Percentiles rank a stretch among this genome's conserved stretches.
Evolutionary conservation across 2,113 vertebrate species (phyloP).

Genomic region (Muntiacus muntjak): DNA sequence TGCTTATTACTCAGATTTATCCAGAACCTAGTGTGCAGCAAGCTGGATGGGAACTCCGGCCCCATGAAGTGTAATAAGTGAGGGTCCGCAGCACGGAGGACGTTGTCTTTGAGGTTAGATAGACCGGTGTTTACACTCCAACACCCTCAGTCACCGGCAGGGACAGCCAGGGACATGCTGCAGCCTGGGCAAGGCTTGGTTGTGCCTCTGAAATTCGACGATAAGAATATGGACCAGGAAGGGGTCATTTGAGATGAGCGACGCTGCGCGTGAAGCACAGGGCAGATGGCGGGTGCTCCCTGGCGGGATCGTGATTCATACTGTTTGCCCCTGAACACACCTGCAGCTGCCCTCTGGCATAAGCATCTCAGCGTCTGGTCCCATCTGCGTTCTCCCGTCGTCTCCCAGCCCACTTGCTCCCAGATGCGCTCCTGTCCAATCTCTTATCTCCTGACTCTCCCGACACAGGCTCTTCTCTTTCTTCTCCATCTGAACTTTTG

Average conservation of each 20-base stretch:
- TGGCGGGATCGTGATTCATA: rapidly evolving
- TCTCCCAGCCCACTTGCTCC: background rate
- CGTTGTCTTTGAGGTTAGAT: background rate
- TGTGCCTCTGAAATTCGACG: background rate
- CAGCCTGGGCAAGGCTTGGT: background rate
- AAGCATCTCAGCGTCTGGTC: background rate
- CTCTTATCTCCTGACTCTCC: background rate
- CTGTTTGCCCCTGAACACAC: background rate
- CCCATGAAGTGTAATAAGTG: background rate
- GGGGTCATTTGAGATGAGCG: background rate
- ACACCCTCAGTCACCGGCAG: background rate
- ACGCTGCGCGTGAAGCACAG: rapidly evolving
- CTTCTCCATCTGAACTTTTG: background rate
- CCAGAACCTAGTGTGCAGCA: background rate
- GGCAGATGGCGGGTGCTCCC: background rate
- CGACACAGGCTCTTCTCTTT: background rate
- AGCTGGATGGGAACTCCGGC: background rate
- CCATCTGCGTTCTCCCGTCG: background rate
- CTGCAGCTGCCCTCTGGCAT: background rate
- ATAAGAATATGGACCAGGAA: background rate
- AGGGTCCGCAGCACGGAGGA: background rate
- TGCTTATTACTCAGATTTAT: constrained; percentile 6
- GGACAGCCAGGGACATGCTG: background rate
- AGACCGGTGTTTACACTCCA: background rate
- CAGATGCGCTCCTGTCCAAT: background rate